Evolutionary conservation across 1,140 invertebrate genomes (phyloP), one percentile per base, ranked within the genome.

Genomic region (Bombus confusus): DNA sequence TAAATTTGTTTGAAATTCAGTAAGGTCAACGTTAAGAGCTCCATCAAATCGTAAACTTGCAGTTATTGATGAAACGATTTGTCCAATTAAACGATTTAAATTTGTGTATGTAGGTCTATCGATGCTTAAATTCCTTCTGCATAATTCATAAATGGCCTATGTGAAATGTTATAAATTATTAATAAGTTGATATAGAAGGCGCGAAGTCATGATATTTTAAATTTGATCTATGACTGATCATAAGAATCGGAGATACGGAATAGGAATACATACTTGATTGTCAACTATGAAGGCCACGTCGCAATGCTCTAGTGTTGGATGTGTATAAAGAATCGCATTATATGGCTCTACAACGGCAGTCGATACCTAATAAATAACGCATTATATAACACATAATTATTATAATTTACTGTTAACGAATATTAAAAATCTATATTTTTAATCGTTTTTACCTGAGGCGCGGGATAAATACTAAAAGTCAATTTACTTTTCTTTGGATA

Each of bases 11-110:
- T 97, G 97, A 92, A 98, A 98, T 93, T 98, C 98, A 15, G 97
- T 97, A 59, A 98, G 94, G 92, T 98, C 97, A 25, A 98, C 97
- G 90, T 98, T 98, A 64, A 98, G 95, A 25, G 98, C 97, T 73
- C 98, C 98, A 93, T 98, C 97, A 90, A 98, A 98, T 84, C 98
- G 95, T 71, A 98, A 94, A 6, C 97, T 98, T n/a, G 97, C 97
- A 12, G 97, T 98, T 85, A 98, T 97, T 28, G 97, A 97, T 12
- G 96, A 96, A 12, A 96, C 95, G 4, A 97, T 96, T 92, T 97
- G 96, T 95, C 96, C 96, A 84, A 96, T 97, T n/a, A 96, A 91
- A 52, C 96, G 93, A 91, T 96, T 96, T 47, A 97, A 92, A 92
- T 96, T 97, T 39, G 96, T 97, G 86, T 97, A 97, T 0, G 96